Percentiles rank a stretch among this genome's conserved stretches.
Evolutionary conservation across 2,888 invertebrate genomes (phyloP).

Genomic region (Eupithecia subfuscata): DNA sequence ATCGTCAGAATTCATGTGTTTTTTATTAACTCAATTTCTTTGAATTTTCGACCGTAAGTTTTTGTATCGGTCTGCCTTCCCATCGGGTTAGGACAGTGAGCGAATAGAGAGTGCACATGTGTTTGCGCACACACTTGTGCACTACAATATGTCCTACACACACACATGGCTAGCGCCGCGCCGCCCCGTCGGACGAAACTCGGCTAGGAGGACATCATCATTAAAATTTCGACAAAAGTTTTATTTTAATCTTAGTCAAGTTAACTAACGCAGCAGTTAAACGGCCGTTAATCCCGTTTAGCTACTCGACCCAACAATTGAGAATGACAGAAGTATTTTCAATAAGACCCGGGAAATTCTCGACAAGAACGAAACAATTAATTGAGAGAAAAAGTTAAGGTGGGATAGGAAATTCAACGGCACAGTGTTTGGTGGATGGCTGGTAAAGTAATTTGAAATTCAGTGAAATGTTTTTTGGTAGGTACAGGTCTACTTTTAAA

Average conservation of each 20-base stretch:
- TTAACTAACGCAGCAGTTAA: not conserved
- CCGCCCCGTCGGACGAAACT: no score
- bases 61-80: no score
- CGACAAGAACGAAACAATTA: constrained; percentile 49
- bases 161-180: no score
- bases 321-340: constrained; percentile 42
- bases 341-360: constrained; percentile 47
- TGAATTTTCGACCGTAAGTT: no score
- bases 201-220: no score
- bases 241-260: not conserved
- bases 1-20: not conserved
- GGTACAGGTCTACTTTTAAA: no score
- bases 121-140: no score
- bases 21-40: no score
- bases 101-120: no score
- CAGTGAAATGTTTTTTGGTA: no score
- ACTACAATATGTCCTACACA: no score
- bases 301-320: not conserved
- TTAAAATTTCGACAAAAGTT: not conserved
- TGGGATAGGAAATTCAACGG: constrained; percentile 21
- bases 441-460: not conserved
- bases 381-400: constrained; percentile 40
- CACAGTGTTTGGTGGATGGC: constrained; percentile 12
- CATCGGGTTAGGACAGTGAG: no score
- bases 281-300: not conserved